phyloP scores from a whole-genome alignment of 2,888 invertebrate genomes.

The Heliconius erato region DNA sequence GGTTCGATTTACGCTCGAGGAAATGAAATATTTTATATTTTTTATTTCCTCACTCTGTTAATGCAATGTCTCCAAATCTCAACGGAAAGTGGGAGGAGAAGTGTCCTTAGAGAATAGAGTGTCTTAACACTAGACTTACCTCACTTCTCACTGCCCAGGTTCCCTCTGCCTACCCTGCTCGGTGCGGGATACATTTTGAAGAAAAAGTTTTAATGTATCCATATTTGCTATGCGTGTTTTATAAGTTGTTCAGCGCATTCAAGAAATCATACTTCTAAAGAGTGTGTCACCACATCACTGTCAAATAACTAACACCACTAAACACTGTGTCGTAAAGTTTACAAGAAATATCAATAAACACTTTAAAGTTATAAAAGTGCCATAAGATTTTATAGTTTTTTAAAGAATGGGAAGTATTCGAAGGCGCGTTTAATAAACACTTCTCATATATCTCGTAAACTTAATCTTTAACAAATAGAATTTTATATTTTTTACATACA shows the following conservation, averaged over 20 bases:
- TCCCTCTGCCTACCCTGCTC: no score
- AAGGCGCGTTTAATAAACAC: not conserved
- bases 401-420: slow-evolving; percentile 22
- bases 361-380: slow-evolving; percentile 21
- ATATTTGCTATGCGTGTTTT: not conserved
- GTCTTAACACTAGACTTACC: no score
- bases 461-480: slow-evolving; percentile 21
- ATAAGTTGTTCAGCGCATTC: not conserved
- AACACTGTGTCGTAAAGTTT: slow-evolving; percentile 3
- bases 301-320: not conserved
- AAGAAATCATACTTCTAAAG: not conserved
- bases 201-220: no score
- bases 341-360: slow-evolving; percentile 17
- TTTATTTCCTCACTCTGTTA: no score
- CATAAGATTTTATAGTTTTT: slow-evolving; percentile 18
- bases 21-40: no score
- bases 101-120: no score
- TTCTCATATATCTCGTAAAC: slow-evolving; percentile 14
- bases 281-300: not conserved
- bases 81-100: no score
- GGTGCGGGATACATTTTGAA: no score
- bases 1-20: no score
- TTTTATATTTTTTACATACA: not conserved
- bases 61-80: no score
- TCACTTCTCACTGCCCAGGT: no score